Evolutionary conservation across 2,888 invertebrate genomes (phyloP), one percentile per base, ranked within the genome.

Genomic region (Drosophila anomelani): DNA sequence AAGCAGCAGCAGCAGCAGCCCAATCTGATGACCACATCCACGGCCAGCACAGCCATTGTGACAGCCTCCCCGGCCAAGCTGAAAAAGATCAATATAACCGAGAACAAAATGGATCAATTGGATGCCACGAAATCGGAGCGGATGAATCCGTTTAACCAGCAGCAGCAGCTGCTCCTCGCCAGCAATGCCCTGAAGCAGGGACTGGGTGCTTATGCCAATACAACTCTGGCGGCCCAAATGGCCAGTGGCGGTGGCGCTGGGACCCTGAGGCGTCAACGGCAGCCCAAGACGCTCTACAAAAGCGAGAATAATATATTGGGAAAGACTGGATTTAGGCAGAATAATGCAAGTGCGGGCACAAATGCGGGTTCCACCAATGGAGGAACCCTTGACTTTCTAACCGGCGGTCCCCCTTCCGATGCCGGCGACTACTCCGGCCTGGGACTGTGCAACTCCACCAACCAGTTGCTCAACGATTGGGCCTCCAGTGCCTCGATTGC

Each of bases 221-320:
- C 90, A 34, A 90, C 89, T 5, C 55, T 88, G 77, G 90, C 90
- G 17, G 87, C 91, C 0, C 91, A 91, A 60, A 91, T 91, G 81
- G 86, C 89, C 67, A 90, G 77, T 47, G 90, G 91, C 1, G 91
- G 90, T 0, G 91, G 90, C 0, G 91, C 89, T 1, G 92, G 92
- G 53, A 93, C 93, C 10, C 68, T 92, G 79, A 82, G 92, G 29
- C 91, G 93, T 29, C 93, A 92, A 77, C 92, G 93, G 10, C 87
- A 91, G 56, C 92, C 91, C 34, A 92, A 92, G 34, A 75, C 83
- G 82, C 83, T 91, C 62, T 92, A 90, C 86, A 92, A 91, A 85
- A 92, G 93, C 84, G 93, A 92, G 78, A 92, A 92, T 74, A 92
- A 92, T 64, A 92, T 92, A 36, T 39, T 84, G 67, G 87, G 88